Evolutionary conservation across 2,888 invertebrate species (phyloP), one percentile per base, ranked within the genome.

Genomic region (Holacanthella duospinosa): DNA sequence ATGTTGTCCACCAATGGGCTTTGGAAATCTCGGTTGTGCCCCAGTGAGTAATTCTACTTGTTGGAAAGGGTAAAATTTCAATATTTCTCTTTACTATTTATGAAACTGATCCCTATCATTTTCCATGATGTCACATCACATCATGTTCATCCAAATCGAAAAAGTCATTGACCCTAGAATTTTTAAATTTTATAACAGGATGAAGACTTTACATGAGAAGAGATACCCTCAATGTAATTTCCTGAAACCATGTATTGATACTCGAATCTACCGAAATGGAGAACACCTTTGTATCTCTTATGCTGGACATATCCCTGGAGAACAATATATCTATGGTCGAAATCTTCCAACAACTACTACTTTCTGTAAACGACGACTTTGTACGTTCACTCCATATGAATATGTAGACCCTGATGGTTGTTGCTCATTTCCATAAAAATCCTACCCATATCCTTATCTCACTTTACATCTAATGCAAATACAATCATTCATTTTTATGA

Each of bases 301-400:
- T 58, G 55, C 62, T 25, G 61, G 61, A 43, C 63, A 64, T n/a
- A 61, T 68, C n/a, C 60, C 64, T 21, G 72, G 72, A 26, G 70
- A 70, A 60, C 66, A 68, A 57, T 70, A 62, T 56, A 66, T 72
- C 53, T 64, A 64, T 36, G 72, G 71, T 25, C 63, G 70, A 19
- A 72, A 70, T 62, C 65, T 72, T 19, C 71, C 72, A 43, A 71
- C 70, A 2, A 61, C 67, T 0, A 68, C 72, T 19, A 69, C 69
- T 2, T 72, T 71, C 48, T 68, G 69, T 1, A 72, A 72, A 58
- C 61, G 71, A 43, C 66, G 72, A 25, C 66, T 72, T 4, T 71
- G 71, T 55, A 64, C 63, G 24, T 72, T 67, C 64, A 72, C 69
- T 1, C 72, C 72, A 0, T 72, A 72, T 58, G 72, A 72, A 44